Evolutionary conservation across 2,113 vertebrate species (phyloP), one percentile per base, ranked within the genome.

Genomic region (Saccopteryx bilineata): DNA sequence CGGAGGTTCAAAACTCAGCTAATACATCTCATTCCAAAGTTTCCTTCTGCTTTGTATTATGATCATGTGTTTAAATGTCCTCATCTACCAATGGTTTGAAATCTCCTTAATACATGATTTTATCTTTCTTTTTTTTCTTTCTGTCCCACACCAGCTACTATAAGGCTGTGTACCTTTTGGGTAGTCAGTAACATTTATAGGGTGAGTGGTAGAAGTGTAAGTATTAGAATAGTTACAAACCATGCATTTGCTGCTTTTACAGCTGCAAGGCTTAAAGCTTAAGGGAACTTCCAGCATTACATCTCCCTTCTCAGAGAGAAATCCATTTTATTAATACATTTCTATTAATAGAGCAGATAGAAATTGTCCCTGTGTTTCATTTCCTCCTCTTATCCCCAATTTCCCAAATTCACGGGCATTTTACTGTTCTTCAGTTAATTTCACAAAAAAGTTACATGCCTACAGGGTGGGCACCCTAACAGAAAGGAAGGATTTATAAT

Each of bases 291-390:
- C 91, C 60, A 92, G 83, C 87, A 91, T 63, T 18, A 1, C 65
- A 72, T 63, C 66, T 90, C 94, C 86, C 86, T 39, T 58, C 58
- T 87, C 76, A 26, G 75, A 90, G 56, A 92, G 33, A 96, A 83
- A 71, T 80, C 63, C 26, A 74, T 85, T 93, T 94, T 88, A 75
- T 71, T 87, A 75, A 95, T 96, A 75, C 46, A 86, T 71, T 94
- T 91, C 52, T 89, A 63, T 71, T 93, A 94, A 90, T 76, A 93
- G 63, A 93, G 63, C 56, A 83, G 76, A 65, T 18, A 69, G 79
- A 83, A 91, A 83, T 50, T 39, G 24, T 24, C 76, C 46, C 46
- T 14, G 7, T 75, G 39, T 93, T 95, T 96, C n/a, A 68, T 93
- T 92, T 91, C 72, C 61, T 92, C 52, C 24, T 72, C 5, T 85